These are phyloP conservation scores for Lepilemur ruficaudatus DNA, from an alignment of 2,797 vertebrate genomes.

Conservation along the genomic window DNA sequence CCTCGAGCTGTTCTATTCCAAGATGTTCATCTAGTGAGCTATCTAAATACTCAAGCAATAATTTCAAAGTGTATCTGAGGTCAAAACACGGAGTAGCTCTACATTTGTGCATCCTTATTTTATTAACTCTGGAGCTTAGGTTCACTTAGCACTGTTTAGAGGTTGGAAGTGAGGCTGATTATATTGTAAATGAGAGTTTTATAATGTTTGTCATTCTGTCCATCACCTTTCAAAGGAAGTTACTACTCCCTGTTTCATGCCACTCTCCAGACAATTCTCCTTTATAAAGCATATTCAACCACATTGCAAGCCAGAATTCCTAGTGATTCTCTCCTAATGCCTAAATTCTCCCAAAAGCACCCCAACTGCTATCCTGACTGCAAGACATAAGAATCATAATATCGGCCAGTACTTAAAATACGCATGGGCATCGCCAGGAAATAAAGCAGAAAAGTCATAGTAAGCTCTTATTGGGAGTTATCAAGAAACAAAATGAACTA, in stretches of 20 bases:
- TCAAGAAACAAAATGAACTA: constrained; percentile 84
- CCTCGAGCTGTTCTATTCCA: neutral
- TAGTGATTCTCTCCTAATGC: constrained; percentile 33
- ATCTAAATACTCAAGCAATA: neutral
- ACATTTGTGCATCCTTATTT: fast-evolving
- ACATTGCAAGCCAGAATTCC: constrained; percentile 28
- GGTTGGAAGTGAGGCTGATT: neutral
- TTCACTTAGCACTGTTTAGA: neutral
- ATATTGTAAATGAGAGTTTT: neutral
- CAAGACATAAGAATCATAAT: constrained; percentile 49
- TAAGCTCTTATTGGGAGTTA: constrained; percentile 80
- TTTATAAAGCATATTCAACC: constrained; percentile 42
- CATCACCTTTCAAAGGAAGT: neutral
- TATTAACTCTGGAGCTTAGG: neutral
- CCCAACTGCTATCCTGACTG: neutral
- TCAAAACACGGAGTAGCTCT: neutral
- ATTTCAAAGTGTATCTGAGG: neutral
- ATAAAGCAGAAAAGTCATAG: constrained; percentile 78
- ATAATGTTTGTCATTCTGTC: neutral
- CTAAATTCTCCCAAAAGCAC: constrained; percentile 50
- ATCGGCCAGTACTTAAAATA: constrained; percentile 37
- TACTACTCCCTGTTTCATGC: neutral
- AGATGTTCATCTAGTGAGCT: neutral
- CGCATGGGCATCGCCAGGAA: constrained; percentile 59
- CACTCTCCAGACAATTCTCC: constrained; percentile 28